Evolutionary conservation across 2,797 vertebrate genomes (phyloP), one percentile per base, ranked within the genome.

Genomic region (Phylloscopus collybita): DNA sequence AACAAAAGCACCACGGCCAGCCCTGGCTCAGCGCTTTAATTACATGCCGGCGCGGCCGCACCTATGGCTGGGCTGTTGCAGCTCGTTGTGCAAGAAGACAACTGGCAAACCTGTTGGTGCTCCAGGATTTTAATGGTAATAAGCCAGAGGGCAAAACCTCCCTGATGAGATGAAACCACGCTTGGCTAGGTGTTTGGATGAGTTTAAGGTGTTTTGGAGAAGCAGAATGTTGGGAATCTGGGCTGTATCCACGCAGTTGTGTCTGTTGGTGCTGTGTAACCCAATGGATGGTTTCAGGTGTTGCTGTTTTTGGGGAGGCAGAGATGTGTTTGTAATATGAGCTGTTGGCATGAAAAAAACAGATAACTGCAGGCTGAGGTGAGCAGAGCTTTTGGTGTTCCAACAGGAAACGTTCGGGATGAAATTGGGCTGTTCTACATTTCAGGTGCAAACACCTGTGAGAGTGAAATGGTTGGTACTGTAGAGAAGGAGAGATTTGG

Each of bases 71-170:
- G 80, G 92, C 69, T 92, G 76, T 75, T 92, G 88, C 74, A 86
- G 90, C 89, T 84, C 51, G 2, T 91, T 91, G 75, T 47, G 36
- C 92, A 96, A 95, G 82, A 42, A 57, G 75, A 45, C 71, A 80
- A 62, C 90, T 94, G 91, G 95, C 76, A 91, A 96, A 90, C 91
- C 82, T 90, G 92, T 84, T 84, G 92, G 80, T 60, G 73, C 91
- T 94, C 82, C 89, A 92, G 96, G 93, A 94, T 86, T 93, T 90
- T 86, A 90, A 83, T 32, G 59, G 82, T 93, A 90, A 94, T 50
- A 57, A 86, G 85, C 92, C 73, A 40, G 34, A 88, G 80, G 87
- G 91, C 76, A 91, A 92, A 96, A 72, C 59, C 72, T 91, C 82
- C 66, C 40, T 66, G n/a, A 34, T 81, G 59, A 93, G 80, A 65